These are phyloP conservation scores for Menidia menidia DNA, from an alignment of 2,797 vertebrate genomes.

Conservation along the genomic window DNA sequence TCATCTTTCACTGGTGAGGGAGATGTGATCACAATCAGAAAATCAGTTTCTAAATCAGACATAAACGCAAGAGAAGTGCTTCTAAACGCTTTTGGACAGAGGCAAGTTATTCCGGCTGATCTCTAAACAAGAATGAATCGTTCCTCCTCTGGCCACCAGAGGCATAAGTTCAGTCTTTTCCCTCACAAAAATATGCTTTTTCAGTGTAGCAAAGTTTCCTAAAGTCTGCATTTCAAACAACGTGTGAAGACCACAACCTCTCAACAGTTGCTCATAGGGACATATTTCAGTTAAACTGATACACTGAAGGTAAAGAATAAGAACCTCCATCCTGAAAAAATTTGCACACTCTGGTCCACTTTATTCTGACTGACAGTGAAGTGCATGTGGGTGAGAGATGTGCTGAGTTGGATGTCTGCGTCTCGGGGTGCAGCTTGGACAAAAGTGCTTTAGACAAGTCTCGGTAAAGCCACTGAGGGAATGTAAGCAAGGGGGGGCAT, in stretches of 20 bases:
- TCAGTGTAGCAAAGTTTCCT: conserved; percentile 2
- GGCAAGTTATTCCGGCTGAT: conserved; percentile 71
- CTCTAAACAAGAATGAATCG: conserved; percentile 35
- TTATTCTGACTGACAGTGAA: conserved; percentile 45
- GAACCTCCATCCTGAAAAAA: conserved; percentile 37
- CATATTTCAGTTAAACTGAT: conserved; percentile 23
- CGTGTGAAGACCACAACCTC: conserved; percentile 2
- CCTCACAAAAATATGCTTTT: not conserved
- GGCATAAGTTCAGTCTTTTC: conserved; percentile 32
- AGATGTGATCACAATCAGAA: conserved; percentile 25
- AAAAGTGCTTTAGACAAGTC: conserved; percentile 75
- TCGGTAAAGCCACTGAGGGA: conserved; percentile 62
- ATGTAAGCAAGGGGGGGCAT: conserved; percentile 32
- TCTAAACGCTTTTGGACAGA: conserved; percentile 51
- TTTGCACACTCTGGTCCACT: conserved; percentile 39
- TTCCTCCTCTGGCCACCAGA: conserved; percentile 38
- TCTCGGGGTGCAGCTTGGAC: conserved; percentile 62
- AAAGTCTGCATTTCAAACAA: conserved; percentile 6
- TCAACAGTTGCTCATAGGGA: conserved; percentile 1
- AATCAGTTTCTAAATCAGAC: conserved; percentile 29
- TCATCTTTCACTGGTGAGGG: conserved; percentile 21
- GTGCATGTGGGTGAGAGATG: conserved; percentile 53
- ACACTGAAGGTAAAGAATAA: conserved; percentile 38
- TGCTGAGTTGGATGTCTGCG: conserved; percentile 34
- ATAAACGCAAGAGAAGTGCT: conserved; percentile 35